phyloP scores from a whole-genome alignment of 2,113 vertebrate species.

The Ibidorhyncha struthersii region DNA sequence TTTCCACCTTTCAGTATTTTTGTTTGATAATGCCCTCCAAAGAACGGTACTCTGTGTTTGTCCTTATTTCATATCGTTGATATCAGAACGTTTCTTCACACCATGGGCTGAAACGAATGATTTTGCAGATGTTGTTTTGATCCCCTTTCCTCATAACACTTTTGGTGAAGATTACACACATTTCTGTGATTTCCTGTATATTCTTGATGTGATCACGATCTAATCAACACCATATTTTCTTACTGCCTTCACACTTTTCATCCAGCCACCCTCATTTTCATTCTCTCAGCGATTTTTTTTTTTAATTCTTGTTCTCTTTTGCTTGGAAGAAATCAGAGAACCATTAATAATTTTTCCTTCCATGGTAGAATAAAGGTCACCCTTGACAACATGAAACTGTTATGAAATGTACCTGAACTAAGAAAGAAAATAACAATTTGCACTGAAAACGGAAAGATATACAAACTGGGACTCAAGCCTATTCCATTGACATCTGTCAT shows the following conservation, averaged over 20 bases:
- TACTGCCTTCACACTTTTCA: not conserved
- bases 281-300: not conserved
- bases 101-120: not conserved
- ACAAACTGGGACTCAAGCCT: not conserved
- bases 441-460: not conserved
- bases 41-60: not conserved
- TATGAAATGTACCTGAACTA: not conserved
- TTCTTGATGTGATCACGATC: not conserved
- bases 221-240: not conserved
- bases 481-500: not conserved
- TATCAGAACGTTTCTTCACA: not conserved
- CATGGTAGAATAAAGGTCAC: not conserved
- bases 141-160: not conserved
- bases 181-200: not conserved
- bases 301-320: not conserved
- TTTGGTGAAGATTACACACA: not conserved
- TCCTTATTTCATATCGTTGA: not conserved
- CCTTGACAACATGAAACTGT: not conserved
- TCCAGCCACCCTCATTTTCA: not conserved
- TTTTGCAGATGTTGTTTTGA: not conserved
- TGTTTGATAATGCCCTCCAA: not conserved
- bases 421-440: not conserved
- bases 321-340: not conserved
- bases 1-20: not conserved
- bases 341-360: not conserved